Evolutionary conservation across 2,888 invertebrate species (phyloP).

Genomic region (Clistopyga incitator): DNA sequence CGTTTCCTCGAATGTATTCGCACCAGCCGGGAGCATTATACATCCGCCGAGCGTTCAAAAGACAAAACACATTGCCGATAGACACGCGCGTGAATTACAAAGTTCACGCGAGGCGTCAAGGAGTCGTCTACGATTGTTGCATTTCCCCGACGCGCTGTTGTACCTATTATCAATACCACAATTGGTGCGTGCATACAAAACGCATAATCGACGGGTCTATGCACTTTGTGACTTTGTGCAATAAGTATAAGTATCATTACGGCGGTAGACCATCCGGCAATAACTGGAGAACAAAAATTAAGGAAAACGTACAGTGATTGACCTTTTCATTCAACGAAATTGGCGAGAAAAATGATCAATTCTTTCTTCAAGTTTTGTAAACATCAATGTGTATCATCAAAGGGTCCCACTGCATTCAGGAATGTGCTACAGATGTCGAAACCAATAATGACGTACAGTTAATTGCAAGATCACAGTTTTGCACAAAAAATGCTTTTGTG

Average conservation of each 20-base stretch:
- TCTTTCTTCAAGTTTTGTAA: not conserved
- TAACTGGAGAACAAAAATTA: not conserved
- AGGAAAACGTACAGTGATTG: not conserved
- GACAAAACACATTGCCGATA: conserved; percentile 20
- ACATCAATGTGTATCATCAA: not conserved
- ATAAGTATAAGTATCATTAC: not conserved
- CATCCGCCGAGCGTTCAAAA: conserved; percentile 16
- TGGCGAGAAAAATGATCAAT: not conserved
- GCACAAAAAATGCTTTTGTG: not conserved
- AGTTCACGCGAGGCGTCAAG: conserved; percentile 7
- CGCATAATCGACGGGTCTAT: not conserved
- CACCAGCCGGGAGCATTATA: not conserved
- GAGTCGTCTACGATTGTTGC: conserved; percentile 5
- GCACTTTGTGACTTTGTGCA: conserved; percentile 20
- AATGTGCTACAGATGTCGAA: not conserved
- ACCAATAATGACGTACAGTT: not conserved
- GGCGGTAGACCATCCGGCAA: not conserved
- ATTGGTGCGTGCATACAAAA: not conserved
- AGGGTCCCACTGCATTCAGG: not conserved
- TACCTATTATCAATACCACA: conserved; percentile 22
- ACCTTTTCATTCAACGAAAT: not conserved
- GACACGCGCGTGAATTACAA: conserved; percentile 1
- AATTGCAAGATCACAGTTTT: not conserved
- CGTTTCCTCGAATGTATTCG: conserved; percentile 16
- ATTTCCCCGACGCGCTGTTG: not conserved